A percentile compares a stretch with the other conserved stretches of the same genome.
phyloP scores from a whole-genome alignment of 2,888 invertebrate species.

The Leptinotarsa juncta region DNA sequence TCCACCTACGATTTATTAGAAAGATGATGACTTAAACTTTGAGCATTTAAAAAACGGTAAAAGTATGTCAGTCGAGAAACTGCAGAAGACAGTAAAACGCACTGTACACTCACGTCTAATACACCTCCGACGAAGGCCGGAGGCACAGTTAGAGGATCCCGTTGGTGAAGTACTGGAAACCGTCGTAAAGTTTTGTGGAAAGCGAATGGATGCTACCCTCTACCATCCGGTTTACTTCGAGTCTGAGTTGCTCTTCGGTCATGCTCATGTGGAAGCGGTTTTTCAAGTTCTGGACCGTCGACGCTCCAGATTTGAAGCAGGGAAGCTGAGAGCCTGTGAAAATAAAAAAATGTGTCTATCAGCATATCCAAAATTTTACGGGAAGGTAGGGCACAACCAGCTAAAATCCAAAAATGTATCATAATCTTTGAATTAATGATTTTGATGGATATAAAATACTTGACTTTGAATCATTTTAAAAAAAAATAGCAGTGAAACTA shows the following conservation, averaged over 20 bases:
- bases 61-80: conserved; percentile 34
- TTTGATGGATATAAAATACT: too few species aligned
- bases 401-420: too few species aligned
- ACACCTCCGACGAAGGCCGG: neutral
- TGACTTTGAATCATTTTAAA: too few species aligned
- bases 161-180: conserved; percentile 99
- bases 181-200: conserved; percentile 97
- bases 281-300: conserved; percentile 90
- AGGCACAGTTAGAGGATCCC: conserved; percentile 79
- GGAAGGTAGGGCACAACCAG: too few species aligned
- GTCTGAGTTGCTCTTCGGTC: conserved; percentile 94
- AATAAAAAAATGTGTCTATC: conserved; percentile 31
- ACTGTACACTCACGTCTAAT: conserved; percentile 22
- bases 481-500: too few species aligned
- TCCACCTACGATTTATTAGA: conserved; percentile 40
- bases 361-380: too few species aligned
- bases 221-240: conserved; percentile 92
- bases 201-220: conserved; percentile 95
- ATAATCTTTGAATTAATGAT: too few species aligned
- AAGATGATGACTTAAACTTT: conserved; percentile 52
- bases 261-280: conserved; percentile 93
- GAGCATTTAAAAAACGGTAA: conserved; percentile 52
- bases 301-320: conserved; percentile 94
- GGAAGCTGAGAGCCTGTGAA: conserved; percentile 90
- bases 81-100: conserved; percentile 26